phyloP scores from a whole-genome alignment of 2,797 vertebrate species.

The Galaxias olidus region DNA sequence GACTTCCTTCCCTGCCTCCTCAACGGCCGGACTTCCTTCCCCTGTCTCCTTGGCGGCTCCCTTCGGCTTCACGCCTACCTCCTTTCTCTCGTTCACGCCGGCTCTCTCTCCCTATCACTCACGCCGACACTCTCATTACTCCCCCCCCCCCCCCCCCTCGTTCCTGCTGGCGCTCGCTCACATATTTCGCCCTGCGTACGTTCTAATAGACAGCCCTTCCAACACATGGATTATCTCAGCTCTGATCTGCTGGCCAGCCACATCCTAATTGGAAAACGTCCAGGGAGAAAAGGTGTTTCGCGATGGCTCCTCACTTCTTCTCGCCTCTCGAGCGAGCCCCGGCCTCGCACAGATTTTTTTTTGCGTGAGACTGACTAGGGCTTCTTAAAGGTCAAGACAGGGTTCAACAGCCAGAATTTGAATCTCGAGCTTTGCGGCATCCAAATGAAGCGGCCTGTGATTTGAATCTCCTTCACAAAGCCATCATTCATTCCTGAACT shows the following conservation, averaged over 20 bases:
- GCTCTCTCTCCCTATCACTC: conserved; percentile 19
- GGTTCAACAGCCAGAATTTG: conserved; percentile 6
- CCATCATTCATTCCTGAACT: conserved; percentile 29
- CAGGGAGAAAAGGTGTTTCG: conserved; percentile 54
- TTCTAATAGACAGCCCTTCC: conserved; percentile 24
- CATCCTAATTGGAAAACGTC: conserved; percentile 59
- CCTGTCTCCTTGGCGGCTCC: conserved; percentile 10
- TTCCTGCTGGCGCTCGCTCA: conserved; percentile 22
- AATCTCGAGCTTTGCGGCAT: conserved; percentile 16
- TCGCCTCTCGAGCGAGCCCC: conserved; percentile 2
- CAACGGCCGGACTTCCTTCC: conserved; percentile 22
- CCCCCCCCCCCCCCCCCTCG: conserved; percentile 21
- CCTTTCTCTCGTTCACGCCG: conserved; percentile 1
- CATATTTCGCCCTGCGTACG: conserved; percentile 36
- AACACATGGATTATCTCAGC: conserved; percentile 60
- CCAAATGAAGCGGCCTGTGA: conserved; percentile 15
- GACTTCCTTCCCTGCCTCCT: conserved; percentile 3
- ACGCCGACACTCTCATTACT: conserved; percentile 37
- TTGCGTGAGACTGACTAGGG: not conserved
- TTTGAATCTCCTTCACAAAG: conserved; percentile 38
- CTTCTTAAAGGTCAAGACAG: conserved; percentile 8
- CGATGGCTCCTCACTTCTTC: conserved; percentile 26
- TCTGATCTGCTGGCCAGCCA: conserved; percentile 56
- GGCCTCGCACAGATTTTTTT: conserved; percentile 18
- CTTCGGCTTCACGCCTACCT: not conserved